These are phyloP conservation scores for Arrhamphus sclerolepis DNA, from an alignment of 2,797 vertebrate genomes.

Conservation along the genomic window DNA sequence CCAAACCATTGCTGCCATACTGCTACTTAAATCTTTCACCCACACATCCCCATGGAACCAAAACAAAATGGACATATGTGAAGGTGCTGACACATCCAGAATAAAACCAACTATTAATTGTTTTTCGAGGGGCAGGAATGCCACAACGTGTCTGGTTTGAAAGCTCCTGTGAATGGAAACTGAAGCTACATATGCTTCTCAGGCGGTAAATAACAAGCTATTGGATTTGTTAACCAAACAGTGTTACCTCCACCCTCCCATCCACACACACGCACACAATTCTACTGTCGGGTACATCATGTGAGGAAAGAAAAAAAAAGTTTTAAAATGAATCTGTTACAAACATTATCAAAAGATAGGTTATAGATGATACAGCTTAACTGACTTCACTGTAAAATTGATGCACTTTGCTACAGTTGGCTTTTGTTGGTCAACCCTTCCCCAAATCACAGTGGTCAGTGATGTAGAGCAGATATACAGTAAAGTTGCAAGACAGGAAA, in stretches of 20 bases:
- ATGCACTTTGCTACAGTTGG: conserved; percentile 39
- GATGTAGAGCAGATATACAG: conserved; percentile 32
- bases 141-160: conserved; percentile 27
- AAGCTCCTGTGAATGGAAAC: conserved; percentile 23
- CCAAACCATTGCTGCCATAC: conserved; percentile 10
- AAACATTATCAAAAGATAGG: conserved; percentile 69
- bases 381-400: conserved; percentile 28
- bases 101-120: conserved; percentile 2
- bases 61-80: not conserved
- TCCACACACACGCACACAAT: conserved; percentile 9
- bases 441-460: conserved; percentile 63
- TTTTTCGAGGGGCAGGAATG: not conserved
- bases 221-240: conserved; percentile 70
- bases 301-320: conserved; percentile 23
- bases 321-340: conserved; percentile 56
- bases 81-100: conserved; percentile 7
- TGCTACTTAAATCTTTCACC: conserved; percentile 11
- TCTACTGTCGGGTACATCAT: conserved; percentile 26
- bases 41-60: conserved; percentile 8
- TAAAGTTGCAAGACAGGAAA: conserved; percentile 33
- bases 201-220: conserved; percentile 44
- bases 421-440: conserved; percentile 1
- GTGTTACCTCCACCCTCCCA: conserved; percentile 11
- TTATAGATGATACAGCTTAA: conserved; percentile 13
- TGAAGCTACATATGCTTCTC: conserved; percentile 31